Conservation (phyloP, 1,140 invertebrate species). For the Meloidogyne chitwoodi region DNA sequence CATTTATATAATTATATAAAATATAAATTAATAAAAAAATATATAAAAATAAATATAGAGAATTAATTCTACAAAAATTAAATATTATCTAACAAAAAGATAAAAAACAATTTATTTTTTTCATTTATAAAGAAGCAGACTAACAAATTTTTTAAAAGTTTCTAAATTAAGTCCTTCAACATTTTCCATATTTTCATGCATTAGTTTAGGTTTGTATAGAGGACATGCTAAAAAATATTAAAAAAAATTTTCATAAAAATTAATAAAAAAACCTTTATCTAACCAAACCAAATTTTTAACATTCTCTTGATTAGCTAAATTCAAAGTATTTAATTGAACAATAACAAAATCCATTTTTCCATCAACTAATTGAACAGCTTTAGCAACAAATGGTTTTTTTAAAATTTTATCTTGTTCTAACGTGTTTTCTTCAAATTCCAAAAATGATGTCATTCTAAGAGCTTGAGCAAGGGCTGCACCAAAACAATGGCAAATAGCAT, state of each 20-base stretch:
- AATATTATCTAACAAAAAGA: neutral
- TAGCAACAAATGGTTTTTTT: conserved; percentile 33
- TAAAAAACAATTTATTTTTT: neutral
- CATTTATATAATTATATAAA: neutral
- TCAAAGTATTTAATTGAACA: conserved; percentile 51
- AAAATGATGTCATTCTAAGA: neutral
- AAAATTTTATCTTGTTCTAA: conserved; percentile 7
- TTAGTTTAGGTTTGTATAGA: conserved; percentile 50
- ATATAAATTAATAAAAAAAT: neutral
- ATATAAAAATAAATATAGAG: neutral
- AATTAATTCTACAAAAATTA: neutral
- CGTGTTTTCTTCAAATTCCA: neutral
- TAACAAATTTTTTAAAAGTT: conserved; percentile 46
- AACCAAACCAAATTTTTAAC: conserved; percentile 56
- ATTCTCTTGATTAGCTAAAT: conserved; percentile 28
- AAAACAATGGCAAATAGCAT: conserved; percentile 50
- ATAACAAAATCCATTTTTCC: conserved; percentile 52
- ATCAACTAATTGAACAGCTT: conserved; percentile 51
- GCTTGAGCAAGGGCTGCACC: conserved; percentile 54
- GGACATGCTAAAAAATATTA: conserved; percentile 40
- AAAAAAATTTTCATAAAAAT: neutral
- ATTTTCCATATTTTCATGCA: conserved; percentile 45
- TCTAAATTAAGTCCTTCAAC: conserved; percentile 49
- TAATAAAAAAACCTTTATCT: conserved; percentile 42
- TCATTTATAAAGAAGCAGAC: conserved; percentile 36